Evolutionary conservation across 1,140 invertebrate genomes (phyloP), one percentile per base, ranked within the genome.

Genomic region (Mactra quadrangularis): DNA sequence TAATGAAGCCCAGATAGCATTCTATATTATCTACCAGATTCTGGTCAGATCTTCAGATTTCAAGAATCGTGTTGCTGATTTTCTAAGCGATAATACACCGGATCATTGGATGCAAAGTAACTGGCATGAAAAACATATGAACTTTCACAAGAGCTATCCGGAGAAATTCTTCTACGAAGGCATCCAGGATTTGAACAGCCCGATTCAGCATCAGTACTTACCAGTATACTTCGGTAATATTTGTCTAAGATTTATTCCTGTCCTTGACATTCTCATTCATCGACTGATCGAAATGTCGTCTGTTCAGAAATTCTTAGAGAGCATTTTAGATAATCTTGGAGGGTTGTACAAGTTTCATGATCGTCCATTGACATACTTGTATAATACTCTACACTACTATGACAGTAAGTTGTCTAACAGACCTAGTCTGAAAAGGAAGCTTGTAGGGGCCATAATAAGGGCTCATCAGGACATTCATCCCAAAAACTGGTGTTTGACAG

Each of bases 291-390:
- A 99, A 92, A 95, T 98, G 55, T 96, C 96, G 1, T 96, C 96
- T 0, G 96, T 97, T 0, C 95, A 95, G 75, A 98, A 98, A 92
- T 97, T 97, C 83, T 92, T 99, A 53, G 98, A 98, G 89, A 96
- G 96, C 31, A 94, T 99, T 7, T 91, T 99, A 22, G 97, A 99
- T 89, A 96, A 98, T 90, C 93, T 99, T 3, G 97, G 98, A 0
- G 96, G 96, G 87, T 93, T 99, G 9, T 99, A 99, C 89, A 99
- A 99, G 93, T 99, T 99, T 92, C 98, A 99, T 92, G 97, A 99
- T 94, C 96, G 97, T 4, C 98, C 98, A 1, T 95, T 99, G 1
- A 99, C 98, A 0, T 99, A 98, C 92, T 93, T 99, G 2, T 99
- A 99, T 91, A 99, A 98, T 90, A 99, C 98, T 0, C 94, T 99